Evolutionary conservation across 2,888 invertebrate species (phyloP).

Genomic region (Cepaea hortensis): DNA sequence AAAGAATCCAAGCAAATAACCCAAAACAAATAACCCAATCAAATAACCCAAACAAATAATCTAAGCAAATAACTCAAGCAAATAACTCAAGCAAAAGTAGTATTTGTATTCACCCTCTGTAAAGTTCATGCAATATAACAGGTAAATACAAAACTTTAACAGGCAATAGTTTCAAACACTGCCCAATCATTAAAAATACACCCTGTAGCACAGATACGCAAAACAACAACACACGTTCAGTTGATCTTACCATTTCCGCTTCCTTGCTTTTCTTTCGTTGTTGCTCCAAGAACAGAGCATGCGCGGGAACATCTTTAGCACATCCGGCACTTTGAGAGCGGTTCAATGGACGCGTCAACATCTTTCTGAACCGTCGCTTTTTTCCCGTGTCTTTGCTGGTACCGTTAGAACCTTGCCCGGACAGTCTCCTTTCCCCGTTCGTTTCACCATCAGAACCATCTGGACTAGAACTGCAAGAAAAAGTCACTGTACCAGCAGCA

Average conservation of each 20-base stretch:
- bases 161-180: too few relatives aligned
- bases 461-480: constrained; percentile 49
- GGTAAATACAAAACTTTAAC: too few relatives aligned
- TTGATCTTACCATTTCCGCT: constrained; percentile 48
- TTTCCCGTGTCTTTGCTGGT: constrained; percentile 46
- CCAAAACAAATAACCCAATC: too few relatives aligned
- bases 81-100: too few relatives aligned
- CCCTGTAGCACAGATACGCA: too few relatives aligned
- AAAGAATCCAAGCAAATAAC: too few relatives aligned
- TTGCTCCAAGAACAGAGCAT: constrained; percentile 72
- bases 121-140: too few relatives aligned
- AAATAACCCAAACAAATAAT: too few relatives aligned
- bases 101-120: too few relatives aligned
- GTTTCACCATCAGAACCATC: constrained; percentile 47
- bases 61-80: too few relatives aligned
- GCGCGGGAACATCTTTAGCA: constrained; percentile 74
- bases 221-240: neutral
- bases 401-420: constrained; percentile 6
- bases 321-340: constrained; percentile 79
- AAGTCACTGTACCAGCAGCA: constrained; percentile 39
- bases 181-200: too few relatives aligned
- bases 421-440: constrained; percentile 53
- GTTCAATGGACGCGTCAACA: constrained; percentile 64
- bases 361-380: constrained; percentile 62
- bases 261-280: constrained; percentile 49